Percentiles rank a stretch among this genome's conserved stretches.
Conservation (phyloP, 1,140 invertebrate species). For the Drosophila pandora region DNA sequence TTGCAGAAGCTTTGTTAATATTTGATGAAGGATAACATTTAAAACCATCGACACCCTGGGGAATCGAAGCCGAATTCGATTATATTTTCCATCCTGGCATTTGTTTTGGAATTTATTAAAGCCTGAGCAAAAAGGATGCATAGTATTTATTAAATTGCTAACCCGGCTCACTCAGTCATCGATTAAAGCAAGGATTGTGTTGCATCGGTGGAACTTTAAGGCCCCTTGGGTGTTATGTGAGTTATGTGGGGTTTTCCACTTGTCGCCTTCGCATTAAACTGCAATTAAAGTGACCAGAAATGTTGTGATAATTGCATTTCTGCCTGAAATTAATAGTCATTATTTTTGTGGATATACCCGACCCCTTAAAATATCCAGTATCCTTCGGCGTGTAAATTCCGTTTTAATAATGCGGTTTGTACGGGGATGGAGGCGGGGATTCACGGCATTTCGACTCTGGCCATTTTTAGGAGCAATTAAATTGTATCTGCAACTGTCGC, state of each 20-base stretch:
- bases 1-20: slow-evolving; percentile 50
- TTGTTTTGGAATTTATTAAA: slow-evolving; percentile 24
- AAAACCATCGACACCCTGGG: slow-evolving; percentile 35
- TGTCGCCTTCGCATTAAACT: slow-evolving; percentile 68
- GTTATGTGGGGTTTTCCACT: slow-evolving; percentile 37
- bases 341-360: slow-evolving; percentile 50
- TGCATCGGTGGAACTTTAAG: slow-evolving; percentile 22
- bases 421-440: neutral
- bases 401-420: slow-evolving; percentile 65
- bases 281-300: slow-evolving; percentile 73
- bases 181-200: slow-evolving; percentile 27
- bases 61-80: slow-evolving; percentile 15
- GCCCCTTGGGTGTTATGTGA: slow-evolving; percentile 16
- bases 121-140: neutral
- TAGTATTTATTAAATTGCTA: slow-evolving; percentile 4
- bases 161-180: neutral
- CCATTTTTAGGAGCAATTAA: slow-evolving; percentile 72
- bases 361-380: neutral
- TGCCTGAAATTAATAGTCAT: slow-evolving; percentile 73
- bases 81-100: slow-evolving; percentile 3
- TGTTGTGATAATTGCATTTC: slow-evolving; percentile 73
- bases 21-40: slow-evolving; percentile 51
- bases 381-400: slow-evolving; percentile 55
- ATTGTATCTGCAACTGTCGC: slow-evolving; percentile 70
- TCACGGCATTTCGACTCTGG: neutral